Conservation (phyloP, 2,797 vertebrate species). For the Galaxias olidus region DNA sequence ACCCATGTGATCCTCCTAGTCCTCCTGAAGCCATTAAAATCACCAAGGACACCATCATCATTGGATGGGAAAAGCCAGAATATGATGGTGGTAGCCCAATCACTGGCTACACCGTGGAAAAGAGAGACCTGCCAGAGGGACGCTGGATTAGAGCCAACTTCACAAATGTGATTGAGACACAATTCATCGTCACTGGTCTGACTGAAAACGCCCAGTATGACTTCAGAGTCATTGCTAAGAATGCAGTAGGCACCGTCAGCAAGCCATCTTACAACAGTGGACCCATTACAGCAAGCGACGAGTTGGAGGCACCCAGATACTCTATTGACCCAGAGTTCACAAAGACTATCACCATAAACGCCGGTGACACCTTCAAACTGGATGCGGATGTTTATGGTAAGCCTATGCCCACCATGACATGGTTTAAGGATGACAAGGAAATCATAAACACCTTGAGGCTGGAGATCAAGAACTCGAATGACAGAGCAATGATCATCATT, state of each 20-base stretch:
- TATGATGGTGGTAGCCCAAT: conserved; percentile 97
- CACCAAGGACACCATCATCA: conserved; percentile 89
- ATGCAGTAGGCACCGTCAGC: conserved; percentile 91
- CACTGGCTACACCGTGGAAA: conserved; percentile 95
- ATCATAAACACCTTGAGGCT: conserved; percentile 89
- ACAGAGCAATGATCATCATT: conserved; percentile 85
- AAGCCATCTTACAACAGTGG: conserved; percentile 97
- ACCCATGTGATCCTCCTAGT: conserved; percentile 96
- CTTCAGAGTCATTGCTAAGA: conserved; percentile 98
- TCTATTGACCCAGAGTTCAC: conserved; percentile 96
- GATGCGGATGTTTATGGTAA: conserved; percentile 94
- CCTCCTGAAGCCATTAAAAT: conserved; percentile 90
- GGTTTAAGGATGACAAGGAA: conserved; percentile 91
- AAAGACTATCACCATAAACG: conserved; percentile 88
- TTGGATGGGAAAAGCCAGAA: conserved; percentile 95
- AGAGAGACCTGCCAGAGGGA: conserved; percentile 95
- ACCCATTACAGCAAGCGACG: conserved; percentile 92
- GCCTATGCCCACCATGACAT: conserved; percentile 89
- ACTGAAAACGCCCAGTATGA: conserved; percentile 95
- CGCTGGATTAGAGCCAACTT: conserved; percentile 98
- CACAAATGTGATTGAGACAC: conserved; percentile 95
- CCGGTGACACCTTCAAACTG: conserved; percentile 92
- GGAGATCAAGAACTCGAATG: conserved; percentile 92
- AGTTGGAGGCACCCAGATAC: conserved; percentile 90
- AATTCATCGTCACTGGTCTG: conserved; percentile 90